These are phyloP conservation scores for Mamestra configurata DNA, from an alignment of 1,140 invertebrate genomes.

Conservation along the genomic window DNA sequence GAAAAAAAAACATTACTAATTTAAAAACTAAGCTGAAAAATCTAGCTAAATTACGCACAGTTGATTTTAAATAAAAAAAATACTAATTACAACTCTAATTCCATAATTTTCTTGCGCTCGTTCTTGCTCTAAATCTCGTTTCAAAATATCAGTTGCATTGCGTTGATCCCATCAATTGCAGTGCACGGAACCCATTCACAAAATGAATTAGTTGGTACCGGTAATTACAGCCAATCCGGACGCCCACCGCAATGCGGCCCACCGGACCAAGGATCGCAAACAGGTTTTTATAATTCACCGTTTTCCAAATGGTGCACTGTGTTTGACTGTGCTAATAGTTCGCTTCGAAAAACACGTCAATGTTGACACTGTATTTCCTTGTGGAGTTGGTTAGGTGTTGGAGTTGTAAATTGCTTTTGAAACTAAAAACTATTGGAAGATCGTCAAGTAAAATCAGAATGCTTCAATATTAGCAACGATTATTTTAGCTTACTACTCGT, in stretches of 20 bases:
- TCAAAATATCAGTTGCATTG: slow-evolving; percentile 11
- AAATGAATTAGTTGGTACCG: slow-evolving; percentile 55
- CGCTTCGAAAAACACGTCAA: neutral
- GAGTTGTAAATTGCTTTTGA: neutral
- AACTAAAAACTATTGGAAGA: no score
- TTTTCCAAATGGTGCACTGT: slow-evolving; percentile 22
- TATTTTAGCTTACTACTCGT: no score
- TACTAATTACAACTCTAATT: no score
- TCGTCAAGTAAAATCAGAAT: no score
- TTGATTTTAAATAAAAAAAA: no score
- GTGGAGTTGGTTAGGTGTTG: neutral
- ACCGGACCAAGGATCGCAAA: slow-evolving; percentile 4
- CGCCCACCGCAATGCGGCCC: slow-evolving; percentile 10
- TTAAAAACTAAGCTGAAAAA: no score
- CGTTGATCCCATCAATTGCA: slow-evolving; percentile 35
- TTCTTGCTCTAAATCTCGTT: no score
- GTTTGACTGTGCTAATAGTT: neutral
- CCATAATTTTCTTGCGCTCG: no score
- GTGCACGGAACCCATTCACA: slow-evolving; percentile 35
- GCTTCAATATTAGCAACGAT: no score
- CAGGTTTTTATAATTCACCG: slow-evolving; percentile 46
- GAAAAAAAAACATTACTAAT: no score
- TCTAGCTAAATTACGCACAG: no score
- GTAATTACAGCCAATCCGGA: slow-evolving; percentile 45
- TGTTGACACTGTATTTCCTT: neutral